phyloP scores from a whole-genome alignment of 2,113 vertebrate genomes.

The Chamaea fasciata region DNA sequence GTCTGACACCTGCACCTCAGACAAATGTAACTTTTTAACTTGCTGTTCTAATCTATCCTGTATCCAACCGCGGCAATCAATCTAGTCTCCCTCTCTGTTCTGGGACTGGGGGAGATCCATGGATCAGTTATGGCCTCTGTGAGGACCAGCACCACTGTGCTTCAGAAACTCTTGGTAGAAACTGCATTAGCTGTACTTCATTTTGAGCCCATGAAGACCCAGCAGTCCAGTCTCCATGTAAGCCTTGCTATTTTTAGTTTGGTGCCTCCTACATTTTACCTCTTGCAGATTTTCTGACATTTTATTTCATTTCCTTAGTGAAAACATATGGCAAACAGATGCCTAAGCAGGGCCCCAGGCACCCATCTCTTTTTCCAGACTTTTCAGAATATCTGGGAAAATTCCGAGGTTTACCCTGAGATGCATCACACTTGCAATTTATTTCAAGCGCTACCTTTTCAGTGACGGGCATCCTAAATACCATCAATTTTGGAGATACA shows the following conservation, averaged over 20 bases:
- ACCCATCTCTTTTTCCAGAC: constrained; percentile 11
- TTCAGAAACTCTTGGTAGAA: not conserved
- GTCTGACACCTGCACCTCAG: not conserved
- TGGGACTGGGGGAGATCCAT: not conserved
- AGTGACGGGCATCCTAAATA: not conserved
- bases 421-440: not conserved
- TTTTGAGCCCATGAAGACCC: not conserved
- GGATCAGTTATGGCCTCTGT: not conserved
- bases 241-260: not conserved
- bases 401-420: constrained; percentile 9
- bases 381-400: constrained; percentile 29
- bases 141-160: not conserved
- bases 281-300: constrained; percentile 44
- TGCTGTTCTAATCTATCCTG: not conserved
- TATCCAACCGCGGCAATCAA: not conserved
- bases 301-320: constrained; percentile 31
- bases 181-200: not conserved
- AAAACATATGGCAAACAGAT: constrained; percentile 59
- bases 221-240: not conserved
- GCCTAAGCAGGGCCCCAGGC: constrained; percentile 2
- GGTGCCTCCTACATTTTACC: constrained; percentile 32
- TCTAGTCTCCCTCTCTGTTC: not conserved
- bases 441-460: not conserved
- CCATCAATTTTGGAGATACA: not conserved
- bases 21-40: rapidly evolving